A percentile compares a stretch with the other conserved stretches of the same genome.
Evolutionary conservation across 2,797 vertebrate species (phyloP).

Genomic region (Poeciliopsis infans): DNA sequence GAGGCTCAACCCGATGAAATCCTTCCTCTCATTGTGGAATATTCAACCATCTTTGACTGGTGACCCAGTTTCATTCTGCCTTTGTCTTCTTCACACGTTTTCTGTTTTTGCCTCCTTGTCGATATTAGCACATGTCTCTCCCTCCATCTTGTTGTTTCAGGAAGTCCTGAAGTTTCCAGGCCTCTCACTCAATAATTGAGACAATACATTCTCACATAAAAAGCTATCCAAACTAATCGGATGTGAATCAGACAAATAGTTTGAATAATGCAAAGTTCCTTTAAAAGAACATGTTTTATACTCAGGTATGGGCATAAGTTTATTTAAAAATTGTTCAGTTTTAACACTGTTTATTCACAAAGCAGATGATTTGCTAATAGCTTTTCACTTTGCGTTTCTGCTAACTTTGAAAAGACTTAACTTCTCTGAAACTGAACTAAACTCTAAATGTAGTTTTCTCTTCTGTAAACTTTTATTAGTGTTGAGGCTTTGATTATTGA

Average conservation of each 20-base stretch:
- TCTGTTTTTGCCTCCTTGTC: background rate
- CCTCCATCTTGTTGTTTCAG: background rate
- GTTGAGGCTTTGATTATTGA: too few relatives aligned
- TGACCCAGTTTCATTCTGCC: conserved; percentile 39
- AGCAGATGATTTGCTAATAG: background rate
- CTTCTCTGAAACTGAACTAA: too few relatives aligned
- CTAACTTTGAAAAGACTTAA: too few relatives aligned
- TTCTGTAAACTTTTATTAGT: too few relatives aligned
- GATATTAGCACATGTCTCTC: background rate
- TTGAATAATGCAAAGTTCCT: too few relatives aligned
- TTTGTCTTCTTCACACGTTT: conserved; percentile 23
- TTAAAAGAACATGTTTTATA: too few relatives aligned
- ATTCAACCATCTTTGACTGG: conserved; percentile 11
- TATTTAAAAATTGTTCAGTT: too few relatives aligned
- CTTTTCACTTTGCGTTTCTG: too few relatives aligned
- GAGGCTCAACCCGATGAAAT: conserved; percentile 6
- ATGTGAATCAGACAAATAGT: too few relatives aligned
- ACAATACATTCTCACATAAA: background rate
- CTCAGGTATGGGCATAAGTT: too few relatives aligned
- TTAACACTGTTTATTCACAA: background rate
- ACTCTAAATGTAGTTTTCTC: too few relatives aligned
- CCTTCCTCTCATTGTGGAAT: conserved; percentile 4
- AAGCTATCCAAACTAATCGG: too few relatives aligned
- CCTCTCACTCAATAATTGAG: background rate
- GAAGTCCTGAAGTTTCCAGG: background rate